Percentiles rank a stretch among this genome's conserved stretches.
These are phyloP conservation scores for Cebidichthys violaceus DNA, from an alignment of 2,113 vertebrate species.

Conservation along the genomic window DNA sequence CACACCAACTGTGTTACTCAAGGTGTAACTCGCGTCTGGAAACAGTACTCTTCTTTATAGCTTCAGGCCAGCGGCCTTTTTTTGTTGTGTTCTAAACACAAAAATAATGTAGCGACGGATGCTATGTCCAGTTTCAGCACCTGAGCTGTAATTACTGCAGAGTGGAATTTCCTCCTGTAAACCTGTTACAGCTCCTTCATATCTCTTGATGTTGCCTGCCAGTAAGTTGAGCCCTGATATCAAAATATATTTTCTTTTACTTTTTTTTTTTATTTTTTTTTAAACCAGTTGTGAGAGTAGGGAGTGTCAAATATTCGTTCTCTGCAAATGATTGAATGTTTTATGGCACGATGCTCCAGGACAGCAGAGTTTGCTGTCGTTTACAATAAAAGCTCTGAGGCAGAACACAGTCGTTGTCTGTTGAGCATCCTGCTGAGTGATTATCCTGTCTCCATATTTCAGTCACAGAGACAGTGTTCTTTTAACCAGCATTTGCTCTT, in stretches of 20 bases:
- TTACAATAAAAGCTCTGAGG: not conserved
- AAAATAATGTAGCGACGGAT: not conserved
- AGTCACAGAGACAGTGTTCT: not conserved
- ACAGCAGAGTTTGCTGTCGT: not conserved
- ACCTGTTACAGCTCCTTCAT: not conserved
- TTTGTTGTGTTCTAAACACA: not conserved
- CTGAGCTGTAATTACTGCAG: not conserved
- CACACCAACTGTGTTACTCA: too few species aligned
- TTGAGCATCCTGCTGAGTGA: not conserved
- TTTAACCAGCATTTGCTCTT: conserved; percentile 14
- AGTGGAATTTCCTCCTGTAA: not conserved
- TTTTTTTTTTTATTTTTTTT: not conserved
- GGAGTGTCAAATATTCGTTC: not conserved
- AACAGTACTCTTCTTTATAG: not conserved
- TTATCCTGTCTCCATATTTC: not conserved
- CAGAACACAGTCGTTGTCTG: not conserved
- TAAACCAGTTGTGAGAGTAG: not conserved
- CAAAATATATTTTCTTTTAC: not conserved
- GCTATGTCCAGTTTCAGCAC: not conserved
- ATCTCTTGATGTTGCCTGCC: not conserved
- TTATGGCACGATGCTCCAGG: not conserved
- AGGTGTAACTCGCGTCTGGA: not conserved
- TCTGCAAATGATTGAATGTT: not conserved
- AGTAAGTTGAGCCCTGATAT: not conserved
- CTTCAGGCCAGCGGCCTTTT: not conserved